phyloP scores from a whole-genome alignment of 2,113 vertebrate species.

The Stomatorhinus ivindoensis region DNA sequence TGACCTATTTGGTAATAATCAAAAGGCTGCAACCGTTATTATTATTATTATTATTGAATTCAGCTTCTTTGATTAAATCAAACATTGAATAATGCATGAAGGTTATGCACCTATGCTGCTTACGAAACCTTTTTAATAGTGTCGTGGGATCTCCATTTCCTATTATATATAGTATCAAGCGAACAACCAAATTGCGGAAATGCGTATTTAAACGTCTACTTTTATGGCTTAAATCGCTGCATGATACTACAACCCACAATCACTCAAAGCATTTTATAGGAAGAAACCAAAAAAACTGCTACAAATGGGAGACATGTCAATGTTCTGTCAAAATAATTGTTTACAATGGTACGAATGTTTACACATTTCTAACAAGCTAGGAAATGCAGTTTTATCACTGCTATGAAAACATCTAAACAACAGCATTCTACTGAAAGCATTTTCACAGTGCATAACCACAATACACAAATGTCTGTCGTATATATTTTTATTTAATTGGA shows the following conservation, averaged over 20 bases:
- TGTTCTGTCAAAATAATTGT: conserved; percentile 8
- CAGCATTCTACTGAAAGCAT: background rate
- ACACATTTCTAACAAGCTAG: background rate
- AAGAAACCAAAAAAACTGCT: background rate
- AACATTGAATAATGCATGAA: background rate
- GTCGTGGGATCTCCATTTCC: background rate
- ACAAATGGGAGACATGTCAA: background rate
- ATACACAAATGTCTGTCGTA: background rate
- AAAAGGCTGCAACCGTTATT: background rate
- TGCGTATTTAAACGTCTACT: background rate
- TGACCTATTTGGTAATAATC: background rate
- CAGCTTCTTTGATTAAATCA: background rate
- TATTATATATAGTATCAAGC: background rate
- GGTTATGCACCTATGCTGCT: background rate
- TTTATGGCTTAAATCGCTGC: background rate
- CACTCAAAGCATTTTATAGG: background rate
- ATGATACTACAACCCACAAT: background rate
- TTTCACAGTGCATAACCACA: background rate
- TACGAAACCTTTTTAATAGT: background rate
- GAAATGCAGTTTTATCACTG: background rate
- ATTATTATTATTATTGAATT: background rate
- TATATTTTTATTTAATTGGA: background rate
- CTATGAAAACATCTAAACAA: background rate
- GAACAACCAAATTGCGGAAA: background rate
- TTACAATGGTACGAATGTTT: background rate